phyloP scores from a whole-genome alignment of 2,113 vertebrate genomes.

The Canis aureus region DNA sequence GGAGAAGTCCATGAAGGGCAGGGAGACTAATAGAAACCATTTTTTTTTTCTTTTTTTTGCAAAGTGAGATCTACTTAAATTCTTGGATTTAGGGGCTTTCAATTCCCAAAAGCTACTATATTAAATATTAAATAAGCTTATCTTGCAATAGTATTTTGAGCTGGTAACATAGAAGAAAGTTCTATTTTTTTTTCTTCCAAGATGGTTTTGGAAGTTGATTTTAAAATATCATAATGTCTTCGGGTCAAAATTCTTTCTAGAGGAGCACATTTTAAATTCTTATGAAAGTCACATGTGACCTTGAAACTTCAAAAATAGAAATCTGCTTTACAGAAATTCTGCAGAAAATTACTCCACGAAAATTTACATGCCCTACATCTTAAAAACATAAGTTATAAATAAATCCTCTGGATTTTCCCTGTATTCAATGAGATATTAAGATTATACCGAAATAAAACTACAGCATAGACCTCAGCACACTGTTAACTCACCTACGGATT shows the following conservation, averaged over 20 bases:
- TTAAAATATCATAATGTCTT: not conserved
- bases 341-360: not conserved
- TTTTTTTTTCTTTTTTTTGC: not conserved
- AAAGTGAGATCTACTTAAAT: not conserved
- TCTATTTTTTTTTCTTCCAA: not conserved
- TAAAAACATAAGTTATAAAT: not conserved
- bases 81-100: not conserved
- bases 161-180: not conserved
- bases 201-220: not conserved
- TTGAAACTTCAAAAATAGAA: not conserved
- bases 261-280: not conserved
- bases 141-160: not conserved
- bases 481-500: not conserved
- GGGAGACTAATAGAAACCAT: not conserved
- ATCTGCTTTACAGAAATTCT: not conserved
- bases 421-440: not conserved
- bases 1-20: not conserved
- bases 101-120: not conserved
- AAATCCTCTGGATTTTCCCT: not conserved
- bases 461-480: no score
- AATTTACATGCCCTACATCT: not conserved
- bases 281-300: not conserved
- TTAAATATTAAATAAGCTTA: not conserved
- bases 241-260: not conserved
- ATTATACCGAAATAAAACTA: not conserved